A percentile compares a stretch with the other conserved stretches of the same genome.
phyloP scores from a whole-genome alignment of 1,140 invertebrate genomes.

The Hestina assimilis region DNA sequence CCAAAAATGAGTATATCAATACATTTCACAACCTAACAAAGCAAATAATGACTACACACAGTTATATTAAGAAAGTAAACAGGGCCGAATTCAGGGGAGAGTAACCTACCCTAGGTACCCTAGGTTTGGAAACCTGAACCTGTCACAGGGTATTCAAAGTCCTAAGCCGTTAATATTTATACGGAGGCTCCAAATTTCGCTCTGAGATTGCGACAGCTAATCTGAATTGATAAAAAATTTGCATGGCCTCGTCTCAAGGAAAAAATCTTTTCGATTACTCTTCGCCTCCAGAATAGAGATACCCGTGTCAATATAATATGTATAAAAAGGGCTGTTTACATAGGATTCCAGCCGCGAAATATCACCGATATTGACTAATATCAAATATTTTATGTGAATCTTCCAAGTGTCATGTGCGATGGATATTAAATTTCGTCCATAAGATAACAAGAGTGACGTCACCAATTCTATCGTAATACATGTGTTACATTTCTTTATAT shows the following conservation, averaged over 20 bases:
- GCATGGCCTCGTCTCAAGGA: background rate
- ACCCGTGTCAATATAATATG: conserved; percentile 7
- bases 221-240: conserved; percentile 8
- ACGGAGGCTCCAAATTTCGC: background rate
- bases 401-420: conserved; percentile 1
- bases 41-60: too few species aligned
- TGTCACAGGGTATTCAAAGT: too few species aligned
- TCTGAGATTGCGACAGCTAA: background rate
- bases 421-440: conserved; percentile 5
- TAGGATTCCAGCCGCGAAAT: conserved; percentile 9
- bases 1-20: too few species aligned
- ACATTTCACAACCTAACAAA: too few species aligned
- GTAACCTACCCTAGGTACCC: too few species aligned
- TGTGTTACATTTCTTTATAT: too few species aligned
- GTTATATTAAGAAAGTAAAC: too few species aligned
- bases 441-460: conserved; percentile 1
- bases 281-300: conserved; percentile 9
- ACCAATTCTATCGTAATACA: too few species aligned
- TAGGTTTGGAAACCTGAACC: too few species aligned
- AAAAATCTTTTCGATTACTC: background rate
- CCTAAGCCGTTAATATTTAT: too few species aligned
- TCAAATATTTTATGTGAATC: background rate
- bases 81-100: too few species aligned
- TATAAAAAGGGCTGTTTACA: conserved; percentile 17
- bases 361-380: conserved; percentile 17